Percentiles rank a stretch among this genome's conserved stretches.
Conservation (phyloP, 2,888 invertebrate genomes). For the Stegana nigrithorax region DNA sequence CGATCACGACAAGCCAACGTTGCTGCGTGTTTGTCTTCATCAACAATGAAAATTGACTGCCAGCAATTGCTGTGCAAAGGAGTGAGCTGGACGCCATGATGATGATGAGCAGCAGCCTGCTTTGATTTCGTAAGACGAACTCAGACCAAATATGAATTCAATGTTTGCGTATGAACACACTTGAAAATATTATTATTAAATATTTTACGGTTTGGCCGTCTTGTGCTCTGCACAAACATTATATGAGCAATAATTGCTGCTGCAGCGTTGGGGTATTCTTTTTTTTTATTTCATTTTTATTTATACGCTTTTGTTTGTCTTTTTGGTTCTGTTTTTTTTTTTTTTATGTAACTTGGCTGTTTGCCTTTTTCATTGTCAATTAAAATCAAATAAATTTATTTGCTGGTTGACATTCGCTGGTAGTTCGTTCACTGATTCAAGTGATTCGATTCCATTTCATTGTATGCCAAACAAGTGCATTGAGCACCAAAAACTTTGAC, state of each 20-base stretch:
- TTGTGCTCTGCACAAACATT: constrained; percentile 24
- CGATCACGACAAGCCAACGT: no score
- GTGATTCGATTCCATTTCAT: constrained; percentile 33
- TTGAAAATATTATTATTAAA: constrained; percentile 25
- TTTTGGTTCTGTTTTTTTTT: constrained; percentile 39
- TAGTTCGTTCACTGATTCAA: constrained; percentile 32
- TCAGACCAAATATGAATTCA: no score
- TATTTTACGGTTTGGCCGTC: constrained; percentile 10
- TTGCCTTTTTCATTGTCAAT: constrained; percentile 61
- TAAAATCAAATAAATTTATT: constrained; percentile 63
- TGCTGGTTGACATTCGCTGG: constrained; percentile 53
- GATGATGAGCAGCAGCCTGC: no score
- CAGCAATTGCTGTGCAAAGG: constrained; percentile 20
- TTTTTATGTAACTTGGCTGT: no score
- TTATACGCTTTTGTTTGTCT: constrained; percentile 23
- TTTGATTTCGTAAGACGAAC: no score
- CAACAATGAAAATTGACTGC: constrained; percentile 55
- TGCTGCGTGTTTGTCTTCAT: no score
- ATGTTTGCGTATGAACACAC: constrained; percentile 17
- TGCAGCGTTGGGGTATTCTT: neutral
- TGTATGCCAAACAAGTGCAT: constrained; percentile 16
- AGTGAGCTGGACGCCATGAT: no score
- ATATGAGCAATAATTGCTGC: neutral
- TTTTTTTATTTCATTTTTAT: no score
- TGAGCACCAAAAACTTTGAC: neutral